phyloP scores from a whole-genome alignment of 1,140 invertebrate species.

The Drosophila albomicans region DNA sequence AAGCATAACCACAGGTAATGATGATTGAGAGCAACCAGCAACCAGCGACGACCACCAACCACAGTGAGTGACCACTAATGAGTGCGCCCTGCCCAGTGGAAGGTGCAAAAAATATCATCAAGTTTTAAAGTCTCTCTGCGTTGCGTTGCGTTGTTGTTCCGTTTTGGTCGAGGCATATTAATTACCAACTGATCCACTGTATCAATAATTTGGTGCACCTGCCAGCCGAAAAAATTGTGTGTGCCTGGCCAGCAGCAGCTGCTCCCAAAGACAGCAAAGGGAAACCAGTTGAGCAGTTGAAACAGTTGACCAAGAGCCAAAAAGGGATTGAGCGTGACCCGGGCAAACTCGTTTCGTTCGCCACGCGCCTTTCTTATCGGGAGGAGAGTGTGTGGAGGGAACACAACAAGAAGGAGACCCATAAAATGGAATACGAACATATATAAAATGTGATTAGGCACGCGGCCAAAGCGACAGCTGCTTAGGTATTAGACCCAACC shows the following conservation, averaged over 20 bases:
- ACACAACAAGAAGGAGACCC: not conserved
- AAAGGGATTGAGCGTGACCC: conserved; percentile 20
- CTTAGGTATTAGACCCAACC: conserved; percentile 51
- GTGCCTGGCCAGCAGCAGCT: conserved; percentile 54
- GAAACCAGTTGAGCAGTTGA: conserved; percentile 24
- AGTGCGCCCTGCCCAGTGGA: conserved; percentile 42
- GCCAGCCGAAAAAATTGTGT: conserved; percentile 63
- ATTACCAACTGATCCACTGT: conserved; percentile 54
- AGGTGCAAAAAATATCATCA: conserved; percentile 76
- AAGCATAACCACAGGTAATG: conserved; percentile 50
- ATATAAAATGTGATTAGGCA: conserved; percentile 61
- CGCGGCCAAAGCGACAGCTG: conserved; percentile 73
- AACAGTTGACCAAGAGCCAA: not conserved
- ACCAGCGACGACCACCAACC: conserved; percentile 1
- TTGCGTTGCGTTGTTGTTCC: conserved; percentile 5
- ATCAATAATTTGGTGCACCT: conserved; percentile 81
- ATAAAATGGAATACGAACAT: conserved; percentile 1
- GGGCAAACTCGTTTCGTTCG: conserved; percentile 65
- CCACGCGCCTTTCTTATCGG: conserved; percentile 65
- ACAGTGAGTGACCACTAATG: conserved; percentile 68
- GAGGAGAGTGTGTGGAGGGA: conserved; percentile 28
- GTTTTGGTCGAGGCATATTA: conserved; percentile 56
- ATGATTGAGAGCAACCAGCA: not conserved
- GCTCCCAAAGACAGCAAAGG: conserved; percentile 35
- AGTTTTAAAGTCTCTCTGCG: conserved; percentile 20